Evolutionary conservation across 2,888 invertebrate genomes (phyloP).

Genomic region (Nomada fabriciana): DNA sequence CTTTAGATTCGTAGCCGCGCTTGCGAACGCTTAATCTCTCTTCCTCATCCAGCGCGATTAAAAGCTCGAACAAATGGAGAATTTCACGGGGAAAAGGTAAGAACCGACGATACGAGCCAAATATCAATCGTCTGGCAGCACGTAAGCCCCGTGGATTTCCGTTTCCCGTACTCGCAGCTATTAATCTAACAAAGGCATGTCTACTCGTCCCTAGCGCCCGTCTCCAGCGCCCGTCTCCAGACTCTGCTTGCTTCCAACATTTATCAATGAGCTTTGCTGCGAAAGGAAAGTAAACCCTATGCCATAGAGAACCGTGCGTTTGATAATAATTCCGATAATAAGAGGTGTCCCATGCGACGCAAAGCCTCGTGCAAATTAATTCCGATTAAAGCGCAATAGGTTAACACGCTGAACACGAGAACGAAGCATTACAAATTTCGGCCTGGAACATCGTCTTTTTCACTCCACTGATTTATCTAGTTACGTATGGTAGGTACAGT

Average conservation of each 20-base stretch:
- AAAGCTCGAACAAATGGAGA: conserved; percentile 2
- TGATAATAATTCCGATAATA: no score
- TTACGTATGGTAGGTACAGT: conserved; percentile 69
- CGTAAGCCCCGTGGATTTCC: no score
- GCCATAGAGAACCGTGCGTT: no score
- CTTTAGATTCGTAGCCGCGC: neutral
- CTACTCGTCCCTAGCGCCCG: neutral
- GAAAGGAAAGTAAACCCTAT: no score
- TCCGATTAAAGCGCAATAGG: conserved; percentile 4
- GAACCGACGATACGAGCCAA: conserved; percentile 11
- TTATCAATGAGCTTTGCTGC: no score
- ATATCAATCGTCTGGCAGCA: conserved; percentile 5
- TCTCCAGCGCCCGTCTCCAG: no score
- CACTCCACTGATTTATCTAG: conserved; percentile 60
- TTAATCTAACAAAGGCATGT: conserved; percentile 14
- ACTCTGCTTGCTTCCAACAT: no score
- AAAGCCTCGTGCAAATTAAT: neutral
- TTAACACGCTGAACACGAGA: neutral
- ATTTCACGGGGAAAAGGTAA: neutral
- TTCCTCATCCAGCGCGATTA: conserved; percentile 30
- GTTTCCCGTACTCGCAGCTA: neutral
- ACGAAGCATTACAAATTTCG: conserved; percentile 12
- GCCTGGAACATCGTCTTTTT: conserved; percentile 27
- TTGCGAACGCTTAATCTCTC: conserved; percentile 1
- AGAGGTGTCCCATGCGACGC: no score